Percentiles rank a stretch among this genome's conserved stretches.
Evolutionary conservation across 1,140 invertebrate species (phyloP).

Genomic region (Macrocentrus cingulum): DNA sequence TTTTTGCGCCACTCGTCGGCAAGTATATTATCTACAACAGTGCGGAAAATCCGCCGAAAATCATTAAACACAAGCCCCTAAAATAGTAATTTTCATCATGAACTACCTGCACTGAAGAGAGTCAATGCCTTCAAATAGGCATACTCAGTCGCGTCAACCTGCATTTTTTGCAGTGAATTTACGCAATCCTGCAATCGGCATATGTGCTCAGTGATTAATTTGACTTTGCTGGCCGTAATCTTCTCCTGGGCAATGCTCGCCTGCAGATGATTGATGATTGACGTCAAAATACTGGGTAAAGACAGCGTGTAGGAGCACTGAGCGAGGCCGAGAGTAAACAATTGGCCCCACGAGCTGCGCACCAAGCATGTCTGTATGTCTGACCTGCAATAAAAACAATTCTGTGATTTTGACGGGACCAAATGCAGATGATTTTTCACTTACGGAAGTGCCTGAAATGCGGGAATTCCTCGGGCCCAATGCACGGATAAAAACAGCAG

Average conservation of each 20-base stretch:
- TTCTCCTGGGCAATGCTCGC: constrained; percentile 72
- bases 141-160: constrained; percentile 82
- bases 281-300: constrained; percentile 78
- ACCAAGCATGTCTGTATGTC: constrained; percentile 83
- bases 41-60: too few species aligned
- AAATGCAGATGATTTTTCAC: constrained; percentile 16
- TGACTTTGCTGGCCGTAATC: constrained; percentile 71
- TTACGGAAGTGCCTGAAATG: constrained; percentile 79
- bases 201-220: constrained; percentile 80
- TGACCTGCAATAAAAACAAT: constrained; percentile 74
- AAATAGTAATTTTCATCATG: background rate
- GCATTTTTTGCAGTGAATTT: constrained; percentile 71
- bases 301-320: constrained; percentile 84
- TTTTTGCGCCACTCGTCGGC: constrained; percentile 54
- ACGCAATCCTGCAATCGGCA: constrained; percentile 82
- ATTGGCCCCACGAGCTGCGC: constrained; percentile 87
- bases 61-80: too few species aligned
- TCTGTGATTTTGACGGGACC: too few species aligned
- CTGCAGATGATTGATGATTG: constrained; percentile 74
- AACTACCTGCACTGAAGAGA: constrained; percentile 71
- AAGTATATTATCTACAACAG: constrained; percentile 53
- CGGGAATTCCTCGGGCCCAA: constrained; percentile 82
- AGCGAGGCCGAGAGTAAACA: constrained; percentile 89
- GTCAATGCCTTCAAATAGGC: constrained; percentile 88
- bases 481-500: constrained; percentile 86